A percentile compares a stretch with the other conserved stretches of the same genome.
These are phyloP conservation scores for Leptinotarsa rubiginosa DNA, from an alignment of 2,888 invertebrate genomes.

Conservation along the genomic window DNA sequence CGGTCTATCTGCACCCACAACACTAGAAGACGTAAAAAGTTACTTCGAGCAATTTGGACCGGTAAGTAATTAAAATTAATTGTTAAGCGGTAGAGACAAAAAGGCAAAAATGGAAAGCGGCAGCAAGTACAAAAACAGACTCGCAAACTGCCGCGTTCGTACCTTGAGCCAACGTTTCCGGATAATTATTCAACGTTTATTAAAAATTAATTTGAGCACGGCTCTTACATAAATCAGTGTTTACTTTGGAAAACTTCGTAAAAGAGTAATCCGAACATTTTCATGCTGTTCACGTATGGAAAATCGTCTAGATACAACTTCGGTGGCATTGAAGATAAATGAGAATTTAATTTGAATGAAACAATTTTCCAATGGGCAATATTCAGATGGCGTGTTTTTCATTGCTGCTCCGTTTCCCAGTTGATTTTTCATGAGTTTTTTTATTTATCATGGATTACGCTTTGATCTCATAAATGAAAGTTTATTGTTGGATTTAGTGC, in stretches of 20 bases:
- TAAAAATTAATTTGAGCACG: constrained; percentile 39
- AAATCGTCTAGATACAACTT: neutral
- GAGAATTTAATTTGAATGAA: neutral
- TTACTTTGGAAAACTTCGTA: constrained; percentile 21
- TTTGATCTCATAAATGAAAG: no score
- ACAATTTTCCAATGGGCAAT: neutral
- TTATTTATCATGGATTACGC: no score
- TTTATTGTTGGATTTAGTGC: no score
- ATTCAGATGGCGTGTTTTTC: neutral
- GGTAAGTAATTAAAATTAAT: constrained; percentile 76
- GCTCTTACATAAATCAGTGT: constrained; percentile 38
- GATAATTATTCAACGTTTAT: constrained; percentile 38
- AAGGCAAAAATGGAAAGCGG: constrained; percentile 16
- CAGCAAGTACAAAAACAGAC: constrained; percentile 21
- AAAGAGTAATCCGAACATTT: constrained; percentile 26
- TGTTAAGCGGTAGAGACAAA: neutral
- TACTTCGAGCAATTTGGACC: constrained; percentile 99
- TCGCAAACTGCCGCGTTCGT: constrained; percentile 27
- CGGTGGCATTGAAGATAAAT: neutral
- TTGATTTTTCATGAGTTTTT: no score
- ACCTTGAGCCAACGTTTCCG: constrained; percentile 31
- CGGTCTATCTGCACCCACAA: constrained; percentile 98
- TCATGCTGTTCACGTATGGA: constrained; percentile 14
- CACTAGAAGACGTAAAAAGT: constrained; percentile 99
- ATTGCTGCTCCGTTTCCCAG: neutral